phyloP scores from a whole-genome alignment of 2,888 invertebrate species.

The Hydrotaea diabolus region DNA sequence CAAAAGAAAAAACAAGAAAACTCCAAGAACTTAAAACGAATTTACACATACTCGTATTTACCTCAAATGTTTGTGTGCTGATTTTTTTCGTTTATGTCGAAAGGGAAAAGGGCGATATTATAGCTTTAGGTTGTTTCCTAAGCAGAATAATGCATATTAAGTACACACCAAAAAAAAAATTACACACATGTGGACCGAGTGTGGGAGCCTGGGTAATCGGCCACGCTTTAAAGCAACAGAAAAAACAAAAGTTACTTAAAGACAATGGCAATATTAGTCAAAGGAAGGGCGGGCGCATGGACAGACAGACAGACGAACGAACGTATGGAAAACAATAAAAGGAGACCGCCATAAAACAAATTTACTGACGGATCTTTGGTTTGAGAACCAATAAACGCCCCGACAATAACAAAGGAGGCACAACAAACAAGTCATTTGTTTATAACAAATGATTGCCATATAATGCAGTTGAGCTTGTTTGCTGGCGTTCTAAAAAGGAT shows the following conservation, averaged over 20 bases:
- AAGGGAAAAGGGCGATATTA: slow-evolving; percentile 9
- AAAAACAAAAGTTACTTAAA: slow-evolving; percentile 20
- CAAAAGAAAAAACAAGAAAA: neutral
- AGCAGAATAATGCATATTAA: slow-evolving; percentile 33
- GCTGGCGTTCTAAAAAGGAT: neutral
- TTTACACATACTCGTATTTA: slow-evolving; percentile 25
- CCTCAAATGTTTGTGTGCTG: slow-evolving; percentile 1
- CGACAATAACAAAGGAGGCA: slow-evolving; percentile 25
- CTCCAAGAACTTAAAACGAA: neutral
- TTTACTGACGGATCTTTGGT: slow-evolving; percentile 52
- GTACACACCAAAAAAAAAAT: neutral
- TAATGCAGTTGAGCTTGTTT: neutral
- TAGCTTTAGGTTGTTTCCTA: neutral
- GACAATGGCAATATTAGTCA: neutral
- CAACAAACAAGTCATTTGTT: slow-evolving; percentile 29
- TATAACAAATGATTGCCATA: slow-evolving; percentile 10
- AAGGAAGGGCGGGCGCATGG: neutral
- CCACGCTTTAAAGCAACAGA: neutral
- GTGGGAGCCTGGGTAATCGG: slow-evolving; percentile 13
- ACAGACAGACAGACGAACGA: neutral
- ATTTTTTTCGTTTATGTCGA: neutral
- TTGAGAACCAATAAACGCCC: neutral
- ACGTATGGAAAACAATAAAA: slow-evolving; percentile 1
- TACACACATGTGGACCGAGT: neutral
- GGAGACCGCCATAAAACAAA: slow-evolving; percentile 39